Percentiles rank a stretch among this genome's conserved stretches.
phyloP scores from a whole-genome alignment of 2,888 invertebrate species.

The Callyntrura guangdongensis region DNA sequence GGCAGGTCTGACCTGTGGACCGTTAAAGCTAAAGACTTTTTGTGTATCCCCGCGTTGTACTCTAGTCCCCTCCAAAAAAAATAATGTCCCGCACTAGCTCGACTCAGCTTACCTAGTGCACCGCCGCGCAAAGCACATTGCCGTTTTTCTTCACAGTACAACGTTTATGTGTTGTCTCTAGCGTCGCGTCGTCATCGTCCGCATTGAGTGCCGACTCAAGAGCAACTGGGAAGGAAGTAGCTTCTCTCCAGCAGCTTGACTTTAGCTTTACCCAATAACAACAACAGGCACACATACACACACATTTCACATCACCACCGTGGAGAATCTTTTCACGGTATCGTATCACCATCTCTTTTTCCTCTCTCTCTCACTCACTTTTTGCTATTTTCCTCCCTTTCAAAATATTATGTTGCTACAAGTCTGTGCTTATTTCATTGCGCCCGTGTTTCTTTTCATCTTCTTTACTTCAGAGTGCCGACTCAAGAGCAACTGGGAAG shows the following conservation, averaged over 20 bases:
- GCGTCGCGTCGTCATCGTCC: slow-evolving; percentile 23
- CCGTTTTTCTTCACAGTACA: background rate
- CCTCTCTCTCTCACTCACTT: background rate
- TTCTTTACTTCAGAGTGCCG: slow-evolving; percentile 68
- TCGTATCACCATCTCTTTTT: background rate
- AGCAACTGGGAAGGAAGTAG: slow-evolving; percentile 75
- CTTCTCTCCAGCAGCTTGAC: slow-evolving; percentile 67
- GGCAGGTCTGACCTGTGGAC: no score
- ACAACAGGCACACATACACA: background rate
- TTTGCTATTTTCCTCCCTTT: background rate
- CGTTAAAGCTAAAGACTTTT: background rate
- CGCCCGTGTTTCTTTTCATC: background rate
- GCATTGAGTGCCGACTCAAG: slow-evolving; percentile 70
- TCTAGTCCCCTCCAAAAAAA: no score
- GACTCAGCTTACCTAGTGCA: background rate
- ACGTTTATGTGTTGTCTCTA: slow-evolving; percentile 23
- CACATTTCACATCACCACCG: background rate
- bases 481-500: slow-evolving; percentile 73
- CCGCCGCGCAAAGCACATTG: background rate
- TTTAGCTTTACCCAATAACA: slow-evolving; percentile 1
- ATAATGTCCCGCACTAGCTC: no score
- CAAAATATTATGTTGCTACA: background rate
- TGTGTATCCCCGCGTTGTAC: background rate
- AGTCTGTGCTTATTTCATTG: no score
- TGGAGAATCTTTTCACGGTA: background rate